Evolutionary conservation across 2,888 invertebrate genomes (phyloP).

Genomic region (Saturnia pavonia): DNA sequence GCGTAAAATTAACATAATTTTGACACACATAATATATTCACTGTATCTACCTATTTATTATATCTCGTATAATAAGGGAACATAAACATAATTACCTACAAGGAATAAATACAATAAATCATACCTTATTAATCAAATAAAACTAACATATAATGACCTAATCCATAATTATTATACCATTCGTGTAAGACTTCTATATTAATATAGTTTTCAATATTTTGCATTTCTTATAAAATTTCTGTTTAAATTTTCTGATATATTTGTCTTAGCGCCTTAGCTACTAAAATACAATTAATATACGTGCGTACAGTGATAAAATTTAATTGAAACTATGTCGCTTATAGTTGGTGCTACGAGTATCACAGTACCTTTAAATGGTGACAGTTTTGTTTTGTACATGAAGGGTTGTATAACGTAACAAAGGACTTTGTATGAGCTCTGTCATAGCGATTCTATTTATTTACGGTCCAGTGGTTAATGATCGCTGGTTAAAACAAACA

Average conservation of each 20-base stretch:
- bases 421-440: conserved; percentile 44
- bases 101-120: too few relatives aligned
- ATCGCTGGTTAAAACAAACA: conserved; percentile 60
- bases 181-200: too few relatives aligned
- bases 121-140: too few relatives aligned
- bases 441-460: conserved; percentile 45
- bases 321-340: not conserved
- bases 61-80: too few relatives aligned
- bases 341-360: not conserved
- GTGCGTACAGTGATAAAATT: not conserved
- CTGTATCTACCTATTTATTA: not conserved
- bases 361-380: conserved; percentile 36
- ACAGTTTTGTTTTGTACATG: conserved; percentile 38
- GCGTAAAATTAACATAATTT: not conserved
- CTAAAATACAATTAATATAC: too few relatives aligned
- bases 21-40: not conserved
- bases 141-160: too few relatives aligned
- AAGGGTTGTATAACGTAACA: conserved; percentile 52
- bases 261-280: too few relatives aligned
- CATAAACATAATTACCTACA: too few relatives aligned
- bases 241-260: too few relatives aligned
- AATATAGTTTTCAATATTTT: too few relatives aligned
- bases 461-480: conserved; percentile 51
- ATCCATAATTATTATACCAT: too few relatives aligned
- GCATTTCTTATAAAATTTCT: too few relatives aligned